Evolutionary conservation across 2,797 vertebrate genomes (phyloP).

Genomic region (Sciaenops ocellatus): DNA sequence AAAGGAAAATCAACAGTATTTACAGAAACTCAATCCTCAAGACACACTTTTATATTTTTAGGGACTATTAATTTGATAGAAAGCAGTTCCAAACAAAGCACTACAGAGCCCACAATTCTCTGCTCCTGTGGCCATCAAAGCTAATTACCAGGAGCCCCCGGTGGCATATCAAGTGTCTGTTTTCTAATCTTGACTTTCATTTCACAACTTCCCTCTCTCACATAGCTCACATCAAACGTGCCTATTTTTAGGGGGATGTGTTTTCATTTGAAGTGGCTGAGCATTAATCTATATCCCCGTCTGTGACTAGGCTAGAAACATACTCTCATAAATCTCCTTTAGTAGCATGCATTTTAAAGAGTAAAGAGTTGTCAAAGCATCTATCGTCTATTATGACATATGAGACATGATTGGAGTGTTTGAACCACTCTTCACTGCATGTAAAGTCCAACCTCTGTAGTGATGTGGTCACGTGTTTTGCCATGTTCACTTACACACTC

Average conservation of each 20-base stretch:
- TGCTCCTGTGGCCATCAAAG: constrained; percentile 2
- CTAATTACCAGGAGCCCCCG: constrained; percentile 27
- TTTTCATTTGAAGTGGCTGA: constrained; percentile 1
- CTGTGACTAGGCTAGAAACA: not conserved
- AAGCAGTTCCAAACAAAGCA: not conserved
- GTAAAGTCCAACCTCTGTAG: not conserved
- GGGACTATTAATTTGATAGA: not conserved
- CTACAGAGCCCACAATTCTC: constrained; percentile 27
- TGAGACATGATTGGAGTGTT: not conserved
- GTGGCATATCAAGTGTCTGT: constrained; percentile 66
- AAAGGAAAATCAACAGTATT: not conserved
- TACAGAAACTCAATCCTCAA: no score
- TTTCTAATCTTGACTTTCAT: constrained; percentile 79
- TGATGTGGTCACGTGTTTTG: not conserved
- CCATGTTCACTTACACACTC: not conserved
- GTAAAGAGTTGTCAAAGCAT: not conserved
- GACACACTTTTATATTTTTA: no score
- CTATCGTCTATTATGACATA: not conserved
- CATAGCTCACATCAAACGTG: constrained; percentile 37
- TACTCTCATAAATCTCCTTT: not conserved
- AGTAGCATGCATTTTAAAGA: not conserved
- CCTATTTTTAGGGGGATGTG: constrained; percentile 8
- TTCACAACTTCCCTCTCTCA: constrained; percentile 41
- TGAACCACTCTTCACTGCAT: not conserved
- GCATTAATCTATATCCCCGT: not conserved